Conservation (phyloP, 2,113 vertebrate species). For the Sterrhoptilus dennistouni region DNA sequence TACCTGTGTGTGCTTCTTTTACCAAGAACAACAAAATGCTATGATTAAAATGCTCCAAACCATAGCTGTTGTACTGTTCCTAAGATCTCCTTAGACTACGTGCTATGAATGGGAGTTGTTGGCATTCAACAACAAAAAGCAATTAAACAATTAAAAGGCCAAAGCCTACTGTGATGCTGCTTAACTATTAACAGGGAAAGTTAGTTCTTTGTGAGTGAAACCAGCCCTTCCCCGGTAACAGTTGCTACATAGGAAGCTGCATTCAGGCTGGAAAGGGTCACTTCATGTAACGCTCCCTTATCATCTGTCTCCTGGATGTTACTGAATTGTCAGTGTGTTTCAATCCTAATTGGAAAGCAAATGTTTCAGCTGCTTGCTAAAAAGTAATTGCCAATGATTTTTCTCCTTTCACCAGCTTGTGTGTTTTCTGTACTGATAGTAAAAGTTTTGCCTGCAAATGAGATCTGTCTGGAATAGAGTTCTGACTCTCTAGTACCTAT, state of each 20-base stretch:
- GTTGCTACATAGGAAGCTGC: slow-evolving; percentile 31
- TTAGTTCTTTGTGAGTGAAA: slow-evolving; percentile 67
- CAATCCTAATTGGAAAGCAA: background rate
- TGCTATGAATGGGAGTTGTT: background rate
- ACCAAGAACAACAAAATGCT: background rate
- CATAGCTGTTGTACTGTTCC: background rate
- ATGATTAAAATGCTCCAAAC: background rate
- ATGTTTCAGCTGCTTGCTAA: background rate
- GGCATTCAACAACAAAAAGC: background rate
- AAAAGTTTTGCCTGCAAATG: background rate
- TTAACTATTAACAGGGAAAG: background rate
- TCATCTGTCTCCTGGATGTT: background rate
- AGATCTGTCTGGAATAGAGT: background rate
- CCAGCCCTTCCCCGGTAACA: slow-evolving; percentile 52
- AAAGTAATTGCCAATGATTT: background rate
- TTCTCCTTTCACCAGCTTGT: background rate
- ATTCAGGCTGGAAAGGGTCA: background rate
- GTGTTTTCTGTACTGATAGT: background rate
- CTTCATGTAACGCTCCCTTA: background rate
- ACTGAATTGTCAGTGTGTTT: background rate
- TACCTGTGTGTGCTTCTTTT: background rate
- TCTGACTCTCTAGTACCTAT: background rate
- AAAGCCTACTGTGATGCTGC: background rate
- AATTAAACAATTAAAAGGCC: background rate
- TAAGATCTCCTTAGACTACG: background rate